Base-by-base conservation (phyloP, 2,113 vertebrate species). In the Apodemus speciosus region DNA sequence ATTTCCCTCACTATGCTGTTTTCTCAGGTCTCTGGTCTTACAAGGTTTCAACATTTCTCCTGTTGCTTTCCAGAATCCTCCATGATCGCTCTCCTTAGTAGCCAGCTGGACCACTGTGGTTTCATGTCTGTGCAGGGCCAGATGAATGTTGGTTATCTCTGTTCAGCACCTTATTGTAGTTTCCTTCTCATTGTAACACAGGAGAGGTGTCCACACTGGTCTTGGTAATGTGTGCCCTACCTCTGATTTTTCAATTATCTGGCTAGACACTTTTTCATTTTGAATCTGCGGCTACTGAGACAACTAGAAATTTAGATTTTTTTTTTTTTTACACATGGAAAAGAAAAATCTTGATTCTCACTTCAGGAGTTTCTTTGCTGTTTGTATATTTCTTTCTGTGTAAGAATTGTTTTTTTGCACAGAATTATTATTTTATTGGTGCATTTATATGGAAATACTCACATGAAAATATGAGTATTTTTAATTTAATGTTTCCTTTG, bases 351-450 rank as follows among this genome's bases (percentile, higher is more conserved):
- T 53, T 84, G 3, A 64, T 1, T 66, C 20, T 94, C 35, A 91
- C 32, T 30, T 49, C 35, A 60, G 56, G 21, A 3, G 20, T 35
- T 79, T 91, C 27, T 94, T 86, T 87, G 38, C 58, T 81, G n/a
- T 51, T 5, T 32, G 43, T 60, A 3, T 81, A 71, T 85, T 92
- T 69, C 21, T 60, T 81, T 89, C 77, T 84, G 20, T 15, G 58
- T 56, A 20, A 85, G 35, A 89, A 72, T 71, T 87, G 6, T 84
- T 92, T 96, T 96, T 89, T 46, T 38, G 68, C 76, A 23, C 20
- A 81, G 9, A 89, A 89, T 81, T 69, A 38, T 56, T 86, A n/a
- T 53, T 64, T 76, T 69, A 72, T 27, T 43, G 69, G 60, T 87
- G 23, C 23, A 43, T 84, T 86, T 77, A 62, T 69, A 85, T 53